Conservation (phyloP, 2,888 invertebrate genomes). For the Megamerina dolium region DNA sequence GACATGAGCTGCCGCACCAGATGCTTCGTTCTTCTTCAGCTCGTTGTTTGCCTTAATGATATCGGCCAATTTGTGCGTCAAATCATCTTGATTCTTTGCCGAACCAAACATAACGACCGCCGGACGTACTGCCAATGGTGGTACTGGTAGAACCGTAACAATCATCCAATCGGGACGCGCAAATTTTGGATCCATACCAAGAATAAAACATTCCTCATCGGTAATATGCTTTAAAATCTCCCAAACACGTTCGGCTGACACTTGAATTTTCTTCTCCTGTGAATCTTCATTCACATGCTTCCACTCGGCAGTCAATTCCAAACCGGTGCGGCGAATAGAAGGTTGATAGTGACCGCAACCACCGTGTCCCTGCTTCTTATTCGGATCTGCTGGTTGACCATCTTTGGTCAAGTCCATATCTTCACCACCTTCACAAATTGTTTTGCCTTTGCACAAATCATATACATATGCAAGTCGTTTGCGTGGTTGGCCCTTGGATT, state of each 20-base stretch:
- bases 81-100: constrained; percentile 96
- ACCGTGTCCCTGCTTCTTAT: constrained; percentile 68
- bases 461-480: constrained; percentile 93
- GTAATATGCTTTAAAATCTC: constrained; percentile 94
- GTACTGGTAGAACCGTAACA: constrained; percentile 93
- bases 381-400: constrained; percentile 54
- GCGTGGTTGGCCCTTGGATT: constrained; percentile 93
- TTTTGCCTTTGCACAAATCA: constrained; percentile 96
- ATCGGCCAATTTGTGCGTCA: constrained; percentile 97
- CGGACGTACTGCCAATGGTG: constrained; percentile 91
- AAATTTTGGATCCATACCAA: constrained; percentile 95
- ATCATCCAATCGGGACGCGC: constrained; percentile 99
- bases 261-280: constrained; percentile 88
- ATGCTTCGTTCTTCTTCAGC: constrained; percentile 86
- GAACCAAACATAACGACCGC: constrained; percentile 98
- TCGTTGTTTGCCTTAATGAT: constrained; percentile 98
- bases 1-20: constrained; percentile 96
- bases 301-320: constrained; percentile 97
- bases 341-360: constrained; percentile 99
- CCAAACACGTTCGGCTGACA: constrained; percentile 94
- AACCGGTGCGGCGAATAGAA: constrained; percentile 77
- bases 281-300: constrained; percentile 97
- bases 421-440: constrained; percentile 97
- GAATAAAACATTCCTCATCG: constrained; percentile 92
- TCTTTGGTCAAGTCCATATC: constrained; percentile 91